These are phyloP conservation scores for Phenacoccus solenopsis DNA, from an alignment of 1,140 invertebrate genomes.

Conservation along the genomic window DNA sequence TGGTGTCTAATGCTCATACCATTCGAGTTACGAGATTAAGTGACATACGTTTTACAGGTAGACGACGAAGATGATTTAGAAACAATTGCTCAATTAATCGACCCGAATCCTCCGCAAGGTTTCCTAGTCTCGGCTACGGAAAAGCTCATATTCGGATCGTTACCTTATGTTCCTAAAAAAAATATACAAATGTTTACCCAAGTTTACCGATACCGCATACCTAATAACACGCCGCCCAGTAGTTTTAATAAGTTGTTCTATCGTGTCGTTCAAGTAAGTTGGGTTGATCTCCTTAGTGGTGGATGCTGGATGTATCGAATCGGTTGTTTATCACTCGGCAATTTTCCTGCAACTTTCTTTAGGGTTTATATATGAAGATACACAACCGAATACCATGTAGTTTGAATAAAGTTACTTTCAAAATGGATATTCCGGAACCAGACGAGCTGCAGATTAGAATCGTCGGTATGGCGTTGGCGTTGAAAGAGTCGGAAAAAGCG, in stretches of 20 bases:
- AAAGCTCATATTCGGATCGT: conserved; percentile 10
- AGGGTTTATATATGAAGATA: conserved; percentile 76
- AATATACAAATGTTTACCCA: conserved; percentile 82
- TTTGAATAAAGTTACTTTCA: conserved; percentile 61
- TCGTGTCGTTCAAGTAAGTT: conserved; percentile 43
- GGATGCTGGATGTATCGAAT: conserved; percentile 14
- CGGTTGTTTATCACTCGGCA: no score
- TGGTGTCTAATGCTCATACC: no score
- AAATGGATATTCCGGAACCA: conserved; percentile 65
- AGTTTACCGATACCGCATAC: conserved; percentile 60
- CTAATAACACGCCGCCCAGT: conserved; percentile 39
- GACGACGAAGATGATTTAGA: conserved; percentile 79
- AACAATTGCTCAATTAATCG: conserved; percentile 61
- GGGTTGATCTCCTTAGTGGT: no score
- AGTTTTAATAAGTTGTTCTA: conserved; percentile 47
- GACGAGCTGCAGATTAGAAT: conserved; percentile 82
- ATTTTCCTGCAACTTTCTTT: conserved; percentile 35
- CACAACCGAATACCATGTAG: conserved; percentile 70
- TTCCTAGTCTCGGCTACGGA: conserved; percentile 78
- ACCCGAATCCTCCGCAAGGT: conserved; percentile 59
- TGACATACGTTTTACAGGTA: conserved; percentile 39
- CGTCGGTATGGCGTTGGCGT: conserved; percentile 55
- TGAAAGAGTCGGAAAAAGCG: conserved; percentile 42
- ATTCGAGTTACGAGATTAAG: neutral
- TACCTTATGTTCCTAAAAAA: conserved; percentile 37